Percentiles rank a stretch among this genome's conserved stretches.
These are phyloP conservation scores for Leptopterna dolabrata DNA, from an alignment of 2,888 invertebrate species.

Conservation along the genomic window DNA sequence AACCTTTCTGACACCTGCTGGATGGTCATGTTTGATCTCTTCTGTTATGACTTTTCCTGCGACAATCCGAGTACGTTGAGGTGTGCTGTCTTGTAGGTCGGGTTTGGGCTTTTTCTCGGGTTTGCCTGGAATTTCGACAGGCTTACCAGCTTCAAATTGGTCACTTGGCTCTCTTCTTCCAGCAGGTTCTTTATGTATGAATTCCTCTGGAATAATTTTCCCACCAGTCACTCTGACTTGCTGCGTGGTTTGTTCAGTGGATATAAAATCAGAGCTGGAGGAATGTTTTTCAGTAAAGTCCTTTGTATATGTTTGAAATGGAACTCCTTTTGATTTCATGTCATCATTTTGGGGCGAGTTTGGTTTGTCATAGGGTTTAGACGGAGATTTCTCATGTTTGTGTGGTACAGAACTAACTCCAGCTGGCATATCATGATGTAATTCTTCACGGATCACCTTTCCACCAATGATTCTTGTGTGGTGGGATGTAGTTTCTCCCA, in stretches of 20 bases:
- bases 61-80: neutral
- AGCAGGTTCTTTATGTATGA: neutral
- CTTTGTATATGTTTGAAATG: neutral
- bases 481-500: too few species aligned
- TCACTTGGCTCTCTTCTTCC: neutral
- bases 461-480: conserved; percentile 57
- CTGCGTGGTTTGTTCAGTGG: neutral
- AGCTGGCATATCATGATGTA: neutral
- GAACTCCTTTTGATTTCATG: neutral
- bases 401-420: neutral
- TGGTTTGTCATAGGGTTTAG: neutral
- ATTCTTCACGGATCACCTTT: conserved; percentile 53
- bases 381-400: neutral
- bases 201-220: neutral
- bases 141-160: too few species aligned
- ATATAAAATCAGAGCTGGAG: neutral
- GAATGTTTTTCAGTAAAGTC: neutral
- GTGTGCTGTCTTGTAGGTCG: neutral
- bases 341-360: neutral
- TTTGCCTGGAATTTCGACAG: neutral
- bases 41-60: conserved; percentile 42
- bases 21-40: conserved; percentile 39
- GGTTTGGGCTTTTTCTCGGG: neutral
- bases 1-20: neutral
- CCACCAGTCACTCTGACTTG: conserved; percentile 20